Percentiles rank a stretch among this genome's conserved stretches.
phyloP scores from a whole-genome alignment of 2,888 invertebrate genomes.

The Acronicta aceris region DNA sequence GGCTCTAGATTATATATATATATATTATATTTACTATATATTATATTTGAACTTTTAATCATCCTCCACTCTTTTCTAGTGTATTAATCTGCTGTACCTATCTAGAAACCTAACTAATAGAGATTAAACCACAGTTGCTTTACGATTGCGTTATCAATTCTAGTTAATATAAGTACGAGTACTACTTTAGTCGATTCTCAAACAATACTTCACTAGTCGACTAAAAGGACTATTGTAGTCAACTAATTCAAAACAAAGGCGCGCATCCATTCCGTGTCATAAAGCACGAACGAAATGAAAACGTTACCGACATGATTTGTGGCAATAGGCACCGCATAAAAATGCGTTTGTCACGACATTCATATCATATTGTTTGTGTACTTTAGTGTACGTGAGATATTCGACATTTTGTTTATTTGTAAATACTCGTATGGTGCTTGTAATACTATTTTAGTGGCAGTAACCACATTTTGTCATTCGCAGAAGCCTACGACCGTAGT shows the following conservation, averaged over 20 bases:
- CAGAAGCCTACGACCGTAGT: no score
- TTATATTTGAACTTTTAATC: no score
- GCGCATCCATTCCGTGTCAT: slow-evolving; percentile 32
- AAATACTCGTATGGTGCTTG: slow-evolving; percentile 10
- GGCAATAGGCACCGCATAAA: slow-evolving; percentile 28
- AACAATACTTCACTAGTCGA: neutral
- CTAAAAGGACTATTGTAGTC: slow-evolving; percentile 1
- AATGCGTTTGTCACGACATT: slow-evolving; percentile 50
- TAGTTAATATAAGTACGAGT: neutral
- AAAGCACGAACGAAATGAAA: slow-evolving; percentile 47
- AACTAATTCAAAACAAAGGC: slow-evolving; percentile 16
- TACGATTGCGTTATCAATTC: neutral
- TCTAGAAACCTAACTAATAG: neutral
- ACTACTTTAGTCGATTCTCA: neutral
- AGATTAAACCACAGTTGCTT: no score
- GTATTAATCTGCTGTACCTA: neutral
- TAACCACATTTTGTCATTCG: no score
- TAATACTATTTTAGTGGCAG: slow-evolving; percentile 14
- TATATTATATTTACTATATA: no score
- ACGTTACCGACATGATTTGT: slow-evolving; percentile 52
- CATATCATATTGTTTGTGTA: slow-evolving; percentile 27
- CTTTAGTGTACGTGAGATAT: slow-evolving; percentile 19
- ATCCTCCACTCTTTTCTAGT: no score
- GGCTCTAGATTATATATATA: no score
- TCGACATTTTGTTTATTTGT: slow-evolving; percentile 13